Conservation (phyloP, 2,113 vertebrate species). For the Apteryx mantelli region DNA sequence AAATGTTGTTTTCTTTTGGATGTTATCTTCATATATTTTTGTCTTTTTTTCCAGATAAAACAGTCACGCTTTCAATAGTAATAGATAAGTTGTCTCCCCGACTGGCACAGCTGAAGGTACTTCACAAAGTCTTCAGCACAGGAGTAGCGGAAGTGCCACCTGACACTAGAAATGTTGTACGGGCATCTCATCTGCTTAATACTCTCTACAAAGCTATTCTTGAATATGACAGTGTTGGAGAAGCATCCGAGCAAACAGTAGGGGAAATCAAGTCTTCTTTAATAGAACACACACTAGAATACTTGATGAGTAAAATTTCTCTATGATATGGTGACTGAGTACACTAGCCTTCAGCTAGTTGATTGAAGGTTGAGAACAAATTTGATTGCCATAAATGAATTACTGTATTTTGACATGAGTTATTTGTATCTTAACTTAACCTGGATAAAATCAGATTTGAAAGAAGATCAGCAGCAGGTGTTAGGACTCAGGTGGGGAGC, state of each 20-base stretch:
- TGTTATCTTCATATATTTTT: neutral
- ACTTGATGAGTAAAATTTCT: neutral
- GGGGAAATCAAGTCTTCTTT: conserved; percentile 24
- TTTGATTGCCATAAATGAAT: neutral
- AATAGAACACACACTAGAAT: neutral
- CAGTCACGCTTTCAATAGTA: conserved; percentile 89
- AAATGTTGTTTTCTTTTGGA: neutral
- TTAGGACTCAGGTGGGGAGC: neutral
- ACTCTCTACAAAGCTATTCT: conserved; percentile 97
- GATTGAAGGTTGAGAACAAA: fast-evolving
- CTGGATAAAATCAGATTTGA: neutral
- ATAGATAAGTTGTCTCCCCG: conserved; percentile 88
- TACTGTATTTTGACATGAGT: neutral
- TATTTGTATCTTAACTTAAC: neutral
- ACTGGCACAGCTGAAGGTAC: conserved; percentile 91
- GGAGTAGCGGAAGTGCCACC: conserved; percentile 95
- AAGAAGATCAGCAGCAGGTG: neutral
- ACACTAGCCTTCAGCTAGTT: neutral
- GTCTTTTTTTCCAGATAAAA: conserved; percentile 82
- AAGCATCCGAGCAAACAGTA: conserved; percentile 94
- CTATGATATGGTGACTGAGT: neutral
- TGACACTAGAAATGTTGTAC: conserved; percentile 92
- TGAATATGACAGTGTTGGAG: conserved; percentile 93
- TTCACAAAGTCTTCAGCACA: conserved; percentile 95
- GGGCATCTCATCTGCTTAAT: conserved; percentile 96